Base-by-base conservation (phyloP, 2,888 invertebrate species). In the Diarsia dahlii region DNA sequence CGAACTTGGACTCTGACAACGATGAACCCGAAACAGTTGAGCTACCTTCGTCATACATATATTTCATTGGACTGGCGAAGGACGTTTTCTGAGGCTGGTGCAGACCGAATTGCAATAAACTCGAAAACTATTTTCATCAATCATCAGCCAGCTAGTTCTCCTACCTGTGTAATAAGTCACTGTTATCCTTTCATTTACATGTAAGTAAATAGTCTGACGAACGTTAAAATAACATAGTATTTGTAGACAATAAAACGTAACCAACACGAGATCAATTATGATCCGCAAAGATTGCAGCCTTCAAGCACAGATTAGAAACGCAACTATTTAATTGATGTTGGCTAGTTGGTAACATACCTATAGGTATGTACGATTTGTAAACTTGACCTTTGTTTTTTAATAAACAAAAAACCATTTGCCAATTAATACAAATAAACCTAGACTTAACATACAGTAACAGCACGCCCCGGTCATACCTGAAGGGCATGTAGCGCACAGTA, bases 281-380 rank as follows among this genome's bases (percentile, higher is more conserved):
- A 70, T 52, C 39, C 18, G 48, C 48, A 54, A 79, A 72, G 66
- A 74, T 66, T 45, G 58, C 56, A 72, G 69, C 76, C 76, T 85
- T 84, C 71, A 34, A 54, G 28, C 46, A 20, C 28, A 52, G 28
- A 84, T 84, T 84, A 76, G 76, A 82, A 81, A 82, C 76, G 66
- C 71, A 74, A 60, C 0, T 34, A 70, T n/a, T n/a, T n/a, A n/a
- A n/a, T 56, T 65, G 52, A 70, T 70, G 64, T 13, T 65, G 58
- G 50, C 18, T 34, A 45, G 28, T 52, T 56, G 80, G 50, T 68
- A 60, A 60, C 20, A n/a, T 39, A 63, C 15, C n/a, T 48, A 23
- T 15, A 8, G 3, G 10, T 28, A 6, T 50, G n/a, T 18, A 45
- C 8, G 4, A 20, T 68, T 60, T 65, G 50, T 65, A 74, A 82